Percentiles rank a stretch among this genome's conserved stretches.
Evolutionary conservation across 2,113 vertebrate genomes (phyloP).

Genomic region (Calonectris borealis): DNA sequence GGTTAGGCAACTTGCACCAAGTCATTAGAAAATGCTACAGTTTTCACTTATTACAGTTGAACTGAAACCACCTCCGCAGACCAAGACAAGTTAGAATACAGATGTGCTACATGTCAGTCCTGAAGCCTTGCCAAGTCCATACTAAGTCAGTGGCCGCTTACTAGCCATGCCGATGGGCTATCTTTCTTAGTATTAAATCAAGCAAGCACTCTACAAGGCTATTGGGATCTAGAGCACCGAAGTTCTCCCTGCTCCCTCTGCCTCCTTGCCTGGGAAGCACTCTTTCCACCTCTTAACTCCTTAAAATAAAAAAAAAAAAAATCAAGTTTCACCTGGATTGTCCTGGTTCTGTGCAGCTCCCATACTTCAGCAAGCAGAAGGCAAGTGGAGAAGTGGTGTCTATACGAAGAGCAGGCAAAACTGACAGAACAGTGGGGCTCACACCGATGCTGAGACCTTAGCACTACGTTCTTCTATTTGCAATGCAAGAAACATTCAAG

Average conservation of each 20-base stretch:
- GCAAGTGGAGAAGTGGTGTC: not conserved
- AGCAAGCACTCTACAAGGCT: not conserved
- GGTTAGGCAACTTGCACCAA: not conserved
- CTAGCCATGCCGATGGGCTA: too few relatives aligned
- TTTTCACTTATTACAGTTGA: not conserved
- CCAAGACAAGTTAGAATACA: not conserved
- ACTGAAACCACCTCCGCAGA: not conserved
- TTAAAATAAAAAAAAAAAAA: too few relatives aligned
- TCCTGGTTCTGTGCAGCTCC: not conserved
- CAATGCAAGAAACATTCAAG: not conserved
- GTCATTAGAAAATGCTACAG: too few relatives aligned
- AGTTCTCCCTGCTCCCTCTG: not conserved
- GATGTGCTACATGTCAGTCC: too few relatives aligned
- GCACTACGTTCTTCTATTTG: too few relatives aligned
- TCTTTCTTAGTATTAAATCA: too few relatives aligned
- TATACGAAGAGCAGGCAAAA: not conserved
- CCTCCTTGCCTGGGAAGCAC: not conserved
- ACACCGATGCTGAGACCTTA: not conserved
- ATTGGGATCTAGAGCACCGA: not conserved
- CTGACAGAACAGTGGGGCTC: not conserved
- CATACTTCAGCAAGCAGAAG: too few relatives aligned
- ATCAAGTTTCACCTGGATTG: not conserved
- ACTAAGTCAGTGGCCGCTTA: not conserved
- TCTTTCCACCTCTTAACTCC: not conserved
- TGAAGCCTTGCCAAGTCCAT: not conserved